phyloP scores from a whole-genome alignment of 2,113 vertebrate species.

The Balaenoptera acutorostrata region DNA sequence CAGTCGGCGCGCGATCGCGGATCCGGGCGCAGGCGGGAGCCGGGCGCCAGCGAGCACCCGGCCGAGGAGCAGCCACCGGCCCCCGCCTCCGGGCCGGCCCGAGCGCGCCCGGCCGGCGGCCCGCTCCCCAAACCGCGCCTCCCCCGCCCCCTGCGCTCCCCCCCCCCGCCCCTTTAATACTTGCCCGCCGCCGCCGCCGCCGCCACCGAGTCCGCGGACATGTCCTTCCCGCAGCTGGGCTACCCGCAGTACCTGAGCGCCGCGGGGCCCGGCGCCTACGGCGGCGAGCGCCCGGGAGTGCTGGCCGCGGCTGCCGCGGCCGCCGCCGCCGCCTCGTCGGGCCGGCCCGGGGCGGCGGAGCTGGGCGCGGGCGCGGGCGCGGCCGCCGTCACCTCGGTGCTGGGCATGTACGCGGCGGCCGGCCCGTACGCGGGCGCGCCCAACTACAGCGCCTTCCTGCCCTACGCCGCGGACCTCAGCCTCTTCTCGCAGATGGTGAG shows the following conservation, averaged over 20 bases:
- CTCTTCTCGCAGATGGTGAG: slow-evolving; percentile 99
- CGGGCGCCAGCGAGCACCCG: slow-evolving; percentile 85
- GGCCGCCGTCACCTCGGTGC: slow-evolving; percentile 90
- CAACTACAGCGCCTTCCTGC: slow-evolving; percentile 97
- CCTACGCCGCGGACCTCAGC: slow-evolving; percentile 95
- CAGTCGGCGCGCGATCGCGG: slow-evolving; percentile 98
- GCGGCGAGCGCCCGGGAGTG: slow-evolving; percentile 90
- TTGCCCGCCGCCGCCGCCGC: neutral
- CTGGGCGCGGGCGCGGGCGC: slow-evolving; percentile 84
- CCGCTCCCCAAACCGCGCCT: neutral
- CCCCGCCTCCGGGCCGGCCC: slow-evolving; percentile 12
- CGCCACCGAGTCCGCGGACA: slow-evolving; percentile 77
- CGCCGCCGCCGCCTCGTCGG: slow-evolving; percentile 89
- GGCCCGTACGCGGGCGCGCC: slow-evolving; percentile 90
- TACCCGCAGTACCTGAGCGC: slow-evolving; percentile 96
- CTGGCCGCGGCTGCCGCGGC: slow-evolving; percentile 90
- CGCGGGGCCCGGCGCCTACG: slow-evolving; percentile 91
- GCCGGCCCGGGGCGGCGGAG: slow-evolving; percentile 75
- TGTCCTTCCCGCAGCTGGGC: slow-evolving; percentile 97
- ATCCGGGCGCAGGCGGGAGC: slow-evolving; percentile 97
- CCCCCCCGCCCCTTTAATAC: neutral
- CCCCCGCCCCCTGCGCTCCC: neutral
- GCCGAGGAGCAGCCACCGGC: slow-evolving; percentile 44
- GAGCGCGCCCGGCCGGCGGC: neutral
- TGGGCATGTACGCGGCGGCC: slow-evolving; percentile 95